phyloP scores from a whole-genome alignment of 1,140 invertebrate species.

The Apocrypta bakeri region DNA sequence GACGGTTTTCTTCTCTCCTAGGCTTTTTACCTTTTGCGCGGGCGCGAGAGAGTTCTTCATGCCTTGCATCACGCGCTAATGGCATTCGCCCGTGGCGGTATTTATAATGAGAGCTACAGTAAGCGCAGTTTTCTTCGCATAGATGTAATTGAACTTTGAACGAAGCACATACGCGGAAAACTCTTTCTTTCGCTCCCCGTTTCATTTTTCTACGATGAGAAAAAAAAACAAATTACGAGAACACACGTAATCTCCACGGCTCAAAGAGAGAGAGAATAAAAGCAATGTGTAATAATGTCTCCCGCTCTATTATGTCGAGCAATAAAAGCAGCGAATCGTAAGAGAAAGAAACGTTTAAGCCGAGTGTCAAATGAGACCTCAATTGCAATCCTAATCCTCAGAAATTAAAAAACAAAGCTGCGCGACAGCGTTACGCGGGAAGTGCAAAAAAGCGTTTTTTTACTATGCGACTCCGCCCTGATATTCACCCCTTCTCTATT shows the following conservation, averaged over 20 bases:
- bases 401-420: background rate
- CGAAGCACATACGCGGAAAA: background rate
- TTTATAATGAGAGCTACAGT: constrained; percentile 45
- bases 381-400: constrained; percentile 1
- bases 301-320: background rate
- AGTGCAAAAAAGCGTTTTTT: background rate
- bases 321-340: background rate
- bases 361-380: background rate
- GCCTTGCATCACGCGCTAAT: constrained; percentile 39
- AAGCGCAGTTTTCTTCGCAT: background rate
- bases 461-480: constrained; percentile 5
- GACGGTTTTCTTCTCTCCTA: constrained; percentile 21
- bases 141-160: constrained; percentile 30
- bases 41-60: constrained; percentile 44
- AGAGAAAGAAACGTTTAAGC: background rate
- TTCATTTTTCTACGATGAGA: background rate
- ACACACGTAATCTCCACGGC: no score
- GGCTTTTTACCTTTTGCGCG: constrained; percentile 32
- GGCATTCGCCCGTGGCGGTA: constrained; percentile 34
- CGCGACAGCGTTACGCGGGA: background rate
- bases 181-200: background rate
- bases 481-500: background rate
- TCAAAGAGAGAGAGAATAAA: no score
- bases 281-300: no score
- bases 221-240: background rate